These are phyloP conservation scores for Alligator sinensis DNA, from an alignment of 2,113 vertebrate species.

Conservation along the genomic window DNA sequence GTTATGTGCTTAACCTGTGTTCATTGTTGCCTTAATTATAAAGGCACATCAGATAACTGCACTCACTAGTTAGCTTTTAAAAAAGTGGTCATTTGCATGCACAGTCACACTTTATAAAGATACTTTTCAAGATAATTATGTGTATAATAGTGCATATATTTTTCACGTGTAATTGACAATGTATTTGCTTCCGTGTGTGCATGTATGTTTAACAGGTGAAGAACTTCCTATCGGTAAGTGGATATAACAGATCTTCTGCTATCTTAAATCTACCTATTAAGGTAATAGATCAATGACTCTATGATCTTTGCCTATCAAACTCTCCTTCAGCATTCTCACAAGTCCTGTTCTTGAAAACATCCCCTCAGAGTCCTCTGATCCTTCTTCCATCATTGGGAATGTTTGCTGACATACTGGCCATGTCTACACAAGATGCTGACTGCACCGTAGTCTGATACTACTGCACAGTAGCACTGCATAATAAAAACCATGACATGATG, in stretches of 20 bases:
- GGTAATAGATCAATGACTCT: background rate
- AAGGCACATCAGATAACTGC: background rate
- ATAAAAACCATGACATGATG: no score
- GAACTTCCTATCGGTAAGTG: background rate
- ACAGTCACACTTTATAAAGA: background rate
- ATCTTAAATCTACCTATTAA: background rate
- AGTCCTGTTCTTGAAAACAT: background rate
- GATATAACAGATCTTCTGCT: background rate
- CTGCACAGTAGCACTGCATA: no score
- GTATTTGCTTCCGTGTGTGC: background rate
- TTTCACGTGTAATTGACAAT: background rate
- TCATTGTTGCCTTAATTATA: background rate
- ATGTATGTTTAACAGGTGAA: background rate
- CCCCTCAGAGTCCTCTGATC: background rate
- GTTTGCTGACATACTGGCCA: background rate
- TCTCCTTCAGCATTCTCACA: background rate
- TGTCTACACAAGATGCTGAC: no score
- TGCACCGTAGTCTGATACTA: no score
- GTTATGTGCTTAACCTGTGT: background rate
- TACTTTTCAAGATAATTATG: background rate
- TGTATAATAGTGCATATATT: conserved; percentile 8
- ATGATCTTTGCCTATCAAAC: background rate
- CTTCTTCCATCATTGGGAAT: background rate
- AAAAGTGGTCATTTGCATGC: background rate
- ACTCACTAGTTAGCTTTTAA: background rate